Conservation (phyloP, 1,140 invertebrate genomes). For the Ceratitis capitata region DNA sequence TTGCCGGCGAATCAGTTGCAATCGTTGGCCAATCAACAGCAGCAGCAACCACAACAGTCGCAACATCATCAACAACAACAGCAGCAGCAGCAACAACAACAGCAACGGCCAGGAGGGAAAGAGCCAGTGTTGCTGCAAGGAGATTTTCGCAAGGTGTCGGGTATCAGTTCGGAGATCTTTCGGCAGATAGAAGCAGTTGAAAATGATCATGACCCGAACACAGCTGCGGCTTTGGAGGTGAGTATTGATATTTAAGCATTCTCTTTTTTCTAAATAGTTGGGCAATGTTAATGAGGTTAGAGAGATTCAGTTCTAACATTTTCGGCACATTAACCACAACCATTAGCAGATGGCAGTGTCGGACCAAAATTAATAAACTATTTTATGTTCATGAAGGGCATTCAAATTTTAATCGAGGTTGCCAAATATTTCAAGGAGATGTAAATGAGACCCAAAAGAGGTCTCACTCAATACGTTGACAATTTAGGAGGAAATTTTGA, state of each 20-base stretch:
- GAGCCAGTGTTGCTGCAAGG: conserved; percentile 91
- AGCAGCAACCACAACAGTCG: conserved; percentile 71
- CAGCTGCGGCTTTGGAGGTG: conserved; percentile 86
- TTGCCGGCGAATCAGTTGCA: conserved; percentile 69
- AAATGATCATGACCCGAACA: conserved; percentile 92
- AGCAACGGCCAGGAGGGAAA: conserved; percentile 69
- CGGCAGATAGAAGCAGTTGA: conserved; percentile 95
- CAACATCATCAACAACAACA: conserved; percentile 56
- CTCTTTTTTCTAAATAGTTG: no score
- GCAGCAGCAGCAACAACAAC: conserved; percentile 71
- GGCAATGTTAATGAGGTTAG: no score
- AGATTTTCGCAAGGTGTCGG: conserved; percentile 89
- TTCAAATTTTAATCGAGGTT: no score
- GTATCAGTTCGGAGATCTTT: conserved; percentile 95
- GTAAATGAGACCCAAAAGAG: no score
- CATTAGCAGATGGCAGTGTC: no score
- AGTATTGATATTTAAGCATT: conserved; percentile 34
- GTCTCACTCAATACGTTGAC: no score
- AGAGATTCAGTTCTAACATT: no score
- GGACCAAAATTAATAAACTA: no score
- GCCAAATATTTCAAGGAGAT: no score
- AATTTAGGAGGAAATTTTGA: no score
- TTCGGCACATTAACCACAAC: no score
- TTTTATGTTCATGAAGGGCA: no score
- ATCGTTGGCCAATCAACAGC: conserved; percentile 57